Conservation (phyloP, 2,113 vertebrate genomes). For the Vimba vimba region DNA sequence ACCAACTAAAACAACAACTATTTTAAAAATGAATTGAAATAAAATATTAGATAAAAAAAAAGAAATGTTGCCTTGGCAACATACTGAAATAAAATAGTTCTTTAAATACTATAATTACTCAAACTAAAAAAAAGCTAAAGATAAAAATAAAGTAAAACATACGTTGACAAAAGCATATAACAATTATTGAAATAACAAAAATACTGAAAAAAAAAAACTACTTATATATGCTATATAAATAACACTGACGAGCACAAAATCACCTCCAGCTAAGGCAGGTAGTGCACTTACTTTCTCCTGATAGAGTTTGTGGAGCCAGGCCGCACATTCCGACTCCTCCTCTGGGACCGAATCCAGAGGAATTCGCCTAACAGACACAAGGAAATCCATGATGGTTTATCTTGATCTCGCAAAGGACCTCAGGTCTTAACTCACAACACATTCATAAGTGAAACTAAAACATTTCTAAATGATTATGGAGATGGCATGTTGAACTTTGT, state of each 20-base stretch:
- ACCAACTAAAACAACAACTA: neutral
- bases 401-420: neutral
- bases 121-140: neutral
- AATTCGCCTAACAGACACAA: constrained; percentile 81
- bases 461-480: neutral
- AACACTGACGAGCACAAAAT: neutral
- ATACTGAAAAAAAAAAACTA: neutral
- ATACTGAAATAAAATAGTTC: neutral
- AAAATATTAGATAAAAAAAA: neutral
- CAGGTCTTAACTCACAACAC: neutral
- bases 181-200: neutral
- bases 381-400: neutral
- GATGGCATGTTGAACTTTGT: constrained; percentile 2
- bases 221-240: neutral
- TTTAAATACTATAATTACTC: neutral
- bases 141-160: neutral
- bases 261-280: neutral
- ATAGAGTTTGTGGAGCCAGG: constrained; percentile 94
- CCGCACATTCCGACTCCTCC: constrained; percentile 83
- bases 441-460: neutral
- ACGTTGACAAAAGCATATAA: neutral
- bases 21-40: neutral
- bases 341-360: constrained; percentile 89
- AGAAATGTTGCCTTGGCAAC: neutral
- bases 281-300: constrained; percentile 88